Evolutionary conservation across 2,888 invertebrate species (phyloP).

Genomic region (Rhagonycha lutea): DNA sequence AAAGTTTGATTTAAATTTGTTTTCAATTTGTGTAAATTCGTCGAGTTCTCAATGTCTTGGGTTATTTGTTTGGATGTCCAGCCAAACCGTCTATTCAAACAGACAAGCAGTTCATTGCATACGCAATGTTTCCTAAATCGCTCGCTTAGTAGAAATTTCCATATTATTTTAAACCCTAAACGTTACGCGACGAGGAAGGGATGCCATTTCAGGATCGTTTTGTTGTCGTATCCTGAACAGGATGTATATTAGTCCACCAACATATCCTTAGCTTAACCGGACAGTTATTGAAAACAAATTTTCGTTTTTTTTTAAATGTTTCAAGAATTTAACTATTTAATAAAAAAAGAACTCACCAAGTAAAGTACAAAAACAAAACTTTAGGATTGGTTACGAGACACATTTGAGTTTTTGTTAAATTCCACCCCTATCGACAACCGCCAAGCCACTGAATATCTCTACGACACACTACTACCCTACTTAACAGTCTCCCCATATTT

Average conservation of each 20-base stretch:
- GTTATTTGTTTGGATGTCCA: constrained; percentile 30
- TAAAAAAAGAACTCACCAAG: neutral
- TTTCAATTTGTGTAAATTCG: constrained; percentile 15
- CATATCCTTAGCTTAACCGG: constrained; percentile 24
- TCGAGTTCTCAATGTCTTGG: constrained; percentile 19
- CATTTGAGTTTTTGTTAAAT: neutral
- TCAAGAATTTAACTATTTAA: neutral
- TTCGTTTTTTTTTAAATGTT: constrained; percentile 11
- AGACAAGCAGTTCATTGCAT: constrained; percentile 48
- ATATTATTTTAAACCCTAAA: constrained; percentile 33
- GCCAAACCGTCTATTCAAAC: constrained; percentile 30
- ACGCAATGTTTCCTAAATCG: constrained; percentile 49
- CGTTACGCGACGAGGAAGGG: constrained; percentile 21
- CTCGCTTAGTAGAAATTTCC: constrained; percentile 45
- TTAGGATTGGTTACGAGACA: neutral
- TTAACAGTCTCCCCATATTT: neutral
- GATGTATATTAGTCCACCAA: constrained; percentile 32
- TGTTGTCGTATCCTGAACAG: constrained; percentile 25
- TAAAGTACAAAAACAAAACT: neutral
- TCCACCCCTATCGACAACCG: neutral
- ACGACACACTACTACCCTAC: neutral
- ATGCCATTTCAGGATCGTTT: constrained; percentile 22
- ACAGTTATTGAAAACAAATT: constrained; percentile 33
- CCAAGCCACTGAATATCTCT: neutral
- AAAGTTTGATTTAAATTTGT: neutral